Percentiles rank a stretch among this genome's conserved stretches.
Conservation (phyloP, 2,888 invertebrate species). For the Sarcophaga rosellei region DNA sequence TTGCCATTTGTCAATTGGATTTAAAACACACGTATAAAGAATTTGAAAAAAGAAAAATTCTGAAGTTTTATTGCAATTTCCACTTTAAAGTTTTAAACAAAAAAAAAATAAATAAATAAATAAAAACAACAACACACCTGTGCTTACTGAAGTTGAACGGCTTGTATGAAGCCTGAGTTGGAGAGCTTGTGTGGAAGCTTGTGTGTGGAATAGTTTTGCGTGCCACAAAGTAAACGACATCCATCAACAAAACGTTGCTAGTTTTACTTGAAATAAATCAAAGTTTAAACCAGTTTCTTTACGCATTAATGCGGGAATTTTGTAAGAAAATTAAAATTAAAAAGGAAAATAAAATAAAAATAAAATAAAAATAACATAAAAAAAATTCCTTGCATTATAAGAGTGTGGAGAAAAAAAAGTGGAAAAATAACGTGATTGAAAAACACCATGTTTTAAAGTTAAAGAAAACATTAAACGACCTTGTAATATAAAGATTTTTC, state of each 20-base stretch:
- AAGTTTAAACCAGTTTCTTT: conserved; percentile 19
- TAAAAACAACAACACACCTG: conserved; percentile 37
- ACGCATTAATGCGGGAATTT: conserved; percentile 5
- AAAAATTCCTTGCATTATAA: conserved; percentile 22
- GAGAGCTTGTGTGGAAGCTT: neutral
- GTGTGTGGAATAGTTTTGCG: neutral
- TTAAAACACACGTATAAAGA: conserved; percentile 32
- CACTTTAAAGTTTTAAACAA: neutral
- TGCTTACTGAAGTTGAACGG: conserved; percentile 47
- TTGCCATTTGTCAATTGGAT: conserved; percentile 62
- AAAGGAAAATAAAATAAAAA: conserved; percentile 1
- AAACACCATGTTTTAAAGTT: conserved; percentile 14
- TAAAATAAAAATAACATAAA: neutral
- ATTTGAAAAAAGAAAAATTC: conserved; percentile 44
- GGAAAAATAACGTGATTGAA: conserved; percentile 26
- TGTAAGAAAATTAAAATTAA: conserved; percentile 1
- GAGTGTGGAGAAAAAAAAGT: neutral
- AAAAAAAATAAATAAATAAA: neutral
- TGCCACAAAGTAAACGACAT: conserved; percentile 13
- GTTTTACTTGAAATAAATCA: conserved; percentile 3
- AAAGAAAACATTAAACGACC: conserved; percentile 50
- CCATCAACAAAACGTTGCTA: conserved; percentile 25
- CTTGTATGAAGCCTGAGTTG: neutral
- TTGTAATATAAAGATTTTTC: conserved; percentile 48
- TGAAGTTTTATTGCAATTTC: conserved; percentile 6